Evolutionary conservation across 1,140 invertebrate genomes (phyloP).

Genomic region (Pantala flavescens): DNA sequence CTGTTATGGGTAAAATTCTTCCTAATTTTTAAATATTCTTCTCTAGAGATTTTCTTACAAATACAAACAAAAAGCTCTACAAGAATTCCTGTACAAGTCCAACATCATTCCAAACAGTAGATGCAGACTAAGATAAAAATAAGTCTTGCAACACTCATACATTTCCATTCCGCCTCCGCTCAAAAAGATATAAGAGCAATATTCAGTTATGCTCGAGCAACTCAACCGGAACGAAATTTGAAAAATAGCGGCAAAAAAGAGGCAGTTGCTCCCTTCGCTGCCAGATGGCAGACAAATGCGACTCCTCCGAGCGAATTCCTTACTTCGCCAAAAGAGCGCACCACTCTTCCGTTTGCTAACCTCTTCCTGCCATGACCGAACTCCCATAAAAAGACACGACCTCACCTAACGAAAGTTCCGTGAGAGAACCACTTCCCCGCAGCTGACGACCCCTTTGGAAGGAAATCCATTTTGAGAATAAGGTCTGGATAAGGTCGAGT

Average conservation of each 20-base stretch:
- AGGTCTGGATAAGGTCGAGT: not conserved
- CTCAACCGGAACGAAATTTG: too few relatives aligned
- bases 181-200: too few relatives aligned
- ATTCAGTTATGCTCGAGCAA: too few relatives aligned
- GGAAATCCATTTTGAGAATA: not conserved
- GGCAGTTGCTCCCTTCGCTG: not conserved
- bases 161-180: too few relatives aligned
- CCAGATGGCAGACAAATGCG: not conserved
- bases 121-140: too few relatives aligned
- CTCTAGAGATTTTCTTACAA: too few relatives aligned
- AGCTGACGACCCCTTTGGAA: not conserved
- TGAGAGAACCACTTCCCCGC: not conserved
- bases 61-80: too few relatives aligned
- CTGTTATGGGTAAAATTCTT: too few relatives aligned
- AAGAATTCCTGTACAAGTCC: too few relatives aligned
- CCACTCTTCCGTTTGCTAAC: not conserved
- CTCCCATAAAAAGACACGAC: conserved; percentile 4
- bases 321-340: not conserved
- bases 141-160: too few relatives aligned
- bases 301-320: not conserved
- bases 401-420: not conserved
- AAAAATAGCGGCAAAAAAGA: not conserved
- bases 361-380: not conserved
- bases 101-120: too few relatives aligned
- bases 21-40: too few relatives aligned